Evolutionary conservation across 2,888 invertebrate genomes (phyloP).

Genomic region (Tachina grossa): DNA sequence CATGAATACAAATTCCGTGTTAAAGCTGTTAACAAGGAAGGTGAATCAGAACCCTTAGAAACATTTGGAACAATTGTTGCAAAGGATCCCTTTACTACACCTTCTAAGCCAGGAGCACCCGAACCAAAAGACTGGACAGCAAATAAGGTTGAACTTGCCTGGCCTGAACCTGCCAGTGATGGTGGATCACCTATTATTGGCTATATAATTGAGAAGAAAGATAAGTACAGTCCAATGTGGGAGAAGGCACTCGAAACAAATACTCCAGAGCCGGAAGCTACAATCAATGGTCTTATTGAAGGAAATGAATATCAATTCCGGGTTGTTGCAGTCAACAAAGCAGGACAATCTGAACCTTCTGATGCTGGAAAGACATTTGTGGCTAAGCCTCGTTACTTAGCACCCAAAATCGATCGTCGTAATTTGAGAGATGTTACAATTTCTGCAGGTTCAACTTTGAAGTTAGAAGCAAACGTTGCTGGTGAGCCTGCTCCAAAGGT

Average conservation of each 20-base stretch:
- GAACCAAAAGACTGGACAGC: slow-evolving; percentile 96
- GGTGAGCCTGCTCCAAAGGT: slow-evolving; percentile 98
- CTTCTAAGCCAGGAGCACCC: slow-evolving; percentile 94
- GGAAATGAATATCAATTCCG: slow-evolving; percentile 99
- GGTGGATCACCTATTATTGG: slow-evolving; percentile 97
- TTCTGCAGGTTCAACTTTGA: slow-evolving; percentile 95
- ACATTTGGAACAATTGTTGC: slow-evolving; percentile 95
- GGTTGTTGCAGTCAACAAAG: slow-evolving; percentile 96
- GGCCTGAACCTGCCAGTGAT: slow-evolving; percentile 94
- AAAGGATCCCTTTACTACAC: slow-evolving; percentile 97
- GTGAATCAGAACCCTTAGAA: slow-evolving; percentile 97
- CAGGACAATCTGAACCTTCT: slow-evolving; percentile 96
- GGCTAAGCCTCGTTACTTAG: slow-evolving; percentile 94
- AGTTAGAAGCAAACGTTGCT: slow-evolving; percentile 95
- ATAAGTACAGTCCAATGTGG: slow-evolving; percentile 96
- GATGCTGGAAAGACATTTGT: slow-evolving; percentile 92
- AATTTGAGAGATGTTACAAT: slow-evolving; percentile 94
- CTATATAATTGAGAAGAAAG: slow-evolving; percentile 96
- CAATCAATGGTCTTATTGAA: slow-evolving; percentile 95
- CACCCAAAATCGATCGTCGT: slow-evolving; percentile 97
- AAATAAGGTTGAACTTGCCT: slow-evolving; percentile 94
- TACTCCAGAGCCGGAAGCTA: slow-evolving; percentile 88
- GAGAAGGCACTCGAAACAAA: slow-evolving; percentile 94
- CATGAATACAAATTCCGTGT: slow-evolving; percentile 98
- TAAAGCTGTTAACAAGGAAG: slow-evolving; percentile 96